Conservation (phyloP, 2,888 invertebrate species). For the Tetheella fluctuosa region DNA sequence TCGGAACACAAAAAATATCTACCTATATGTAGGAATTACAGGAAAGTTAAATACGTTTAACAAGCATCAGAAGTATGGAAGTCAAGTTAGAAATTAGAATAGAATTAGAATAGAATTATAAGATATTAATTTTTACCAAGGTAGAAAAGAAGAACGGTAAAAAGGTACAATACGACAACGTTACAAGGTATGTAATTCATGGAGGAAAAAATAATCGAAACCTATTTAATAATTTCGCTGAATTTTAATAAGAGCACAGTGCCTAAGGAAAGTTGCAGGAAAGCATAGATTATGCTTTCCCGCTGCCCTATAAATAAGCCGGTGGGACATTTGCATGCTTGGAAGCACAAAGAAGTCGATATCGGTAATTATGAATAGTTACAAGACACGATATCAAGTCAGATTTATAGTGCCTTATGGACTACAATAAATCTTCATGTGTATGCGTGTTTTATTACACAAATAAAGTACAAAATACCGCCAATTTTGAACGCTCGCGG, state of each 20-base stretch:
- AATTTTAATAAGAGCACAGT: constrained; percentile 9
- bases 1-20: no score
- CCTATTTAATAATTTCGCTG: background rate
- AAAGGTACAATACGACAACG: no score
- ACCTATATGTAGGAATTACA: no score
- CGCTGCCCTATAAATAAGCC: constrained; percentile 57
- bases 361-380: constrained; percentile 70
- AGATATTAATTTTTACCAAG: no score
- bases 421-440: constrained; percentile 43
- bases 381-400: constrained; percentile 55
- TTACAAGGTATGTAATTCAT: no score
- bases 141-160: no score
- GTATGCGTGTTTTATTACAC: constrained; percentile 38
- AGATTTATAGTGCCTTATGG: constrained; percentile 62
- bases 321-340: constrained; percentile 60
- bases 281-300: constrained; percentile 17
- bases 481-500: constrained; percentile 51
- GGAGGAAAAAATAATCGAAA: background rate
- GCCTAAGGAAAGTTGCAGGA: constrained; percentile 1
- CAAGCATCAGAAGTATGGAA: no score
- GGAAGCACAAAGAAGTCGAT: constrained; percentile 68
- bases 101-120: no score
- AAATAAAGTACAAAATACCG: constrained; percentile 32
- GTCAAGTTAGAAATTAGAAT: no score
- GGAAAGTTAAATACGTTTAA: no score